Base-by-base conservation (phyloP, 2,113 vertebrate species). In the Symphodus melops region DNA sequence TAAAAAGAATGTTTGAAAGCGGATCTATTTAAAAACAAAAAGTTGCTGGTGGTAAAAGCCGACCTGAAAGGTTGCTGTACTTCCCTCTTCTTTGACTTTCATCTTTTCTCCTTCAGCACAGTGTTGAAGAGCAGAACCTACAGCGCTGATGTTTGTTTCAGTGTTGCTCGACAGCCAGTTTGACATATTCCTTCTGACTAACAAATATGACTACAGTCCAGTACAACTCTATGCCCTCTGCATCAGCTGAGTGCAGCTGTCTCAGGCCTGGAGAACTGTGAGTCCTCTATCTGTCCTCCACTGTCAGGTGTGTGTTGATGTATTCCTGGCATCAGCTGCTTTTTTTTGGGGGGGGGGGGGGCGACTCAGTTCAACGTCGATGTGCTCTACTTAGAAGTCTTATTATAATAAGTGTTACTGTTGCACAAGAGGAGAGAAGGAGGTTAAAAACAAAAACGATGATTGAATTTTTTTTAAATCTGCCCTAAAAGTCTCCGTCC, bases 281-380 rank as follows among this genome's bases (percentile, higher is more conserved):
- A 9, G 33, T 41, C 51, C 20, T 77, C 59, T n/a, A 17, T 46
- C 68, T 61, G 56, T 61, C 56, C 69, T 63, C n/a, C 11, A 11
- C 3, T n/a, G 14, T 55, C 48, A 12, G 48, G 39, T 48, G 28
- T 44, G 21, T 20, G 21, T 33, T 42, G 68, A 25, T 23, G 51
- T 33, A 53, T 53, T 23, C 21, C 20, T 59, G 54, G 54, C 36
- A 28, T 42, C 25, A 17, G 48, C 19, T 51, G 42, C 12, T 19
- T 25, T n/a, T 28, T 65, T n/a, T n/a, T n/a, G n/a, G n/a, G n/a
- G n/a, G n/a, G 14, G 16, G 21, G 46, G 13, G 16, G 33, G 54
- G 13, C 55, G 33, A 8, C 9, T n/a, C 17, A 44, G 12, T 16
- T 58, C 8, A 51, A 2, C 6, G 8, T n/a, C 36, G 44, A 17